Base-by-base conservation (phyloP, 2,888 invertebrate genomes). In the Tipula lateralis region DNA sequence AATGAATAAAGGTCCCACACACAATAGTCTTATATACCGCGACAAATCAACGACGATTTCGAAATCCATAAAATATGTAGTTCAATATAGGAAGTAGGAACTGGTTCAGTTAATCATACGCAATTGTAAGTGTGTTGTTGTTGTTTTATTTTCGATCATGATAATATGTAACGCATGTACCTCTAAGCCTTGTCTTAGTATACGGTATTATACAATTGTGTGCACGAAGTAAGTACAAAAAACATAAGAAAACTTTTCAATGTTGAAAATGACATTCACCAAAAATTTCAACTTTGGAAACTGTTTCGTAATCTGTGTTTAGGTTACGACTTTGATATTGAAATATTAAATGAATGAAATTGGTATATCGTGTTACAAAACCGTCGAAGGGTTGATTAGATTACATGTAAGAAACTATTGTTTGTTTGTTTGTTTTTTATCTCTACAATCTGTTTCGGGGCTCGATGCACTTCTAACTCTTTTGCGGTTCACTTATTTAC, bases 281-380 rank as follows among this genome's bases (percentile, higher is more conserved):
- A 66, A 66, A 66, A 66, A 66, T 66, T 44, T 44, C 36, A 50
- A 16, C n/a, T n/a, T n/a, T 50, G 16, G 24, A 44, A 44, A n/a
- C 44, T 24, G 66, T 66, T 66, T 12, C n/a, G n/a, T n/a, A n/a
- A n/a, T n/a, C n/a, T 39, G 4, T 50, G 6, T 66, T 66, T 66
- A 66, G 66, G 66, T 66, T 66, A 66, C 66, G 66, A 66, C 66
- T 66, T 66, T 66, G 66, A 66, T 66, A 66, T 66, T 66, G 66
- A 66, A 66, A 66, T 66, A 24, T 66, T 66, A n/a, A n/a, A 66
- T 66, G 24, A 66, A 66, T 66, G 66, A 66, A 66, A 66, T 66
- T 66, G 66, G 24, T 66, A 66, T 66, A 1, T 24, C 24, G 66
- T 66, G 19, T 66, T 24, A 24, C 5, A 16, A 50, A 7, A 16